Evolutionary conservation across 2,888 invertebrate species (phyloP).

Genomic region (Apamea anceps): DNA sequence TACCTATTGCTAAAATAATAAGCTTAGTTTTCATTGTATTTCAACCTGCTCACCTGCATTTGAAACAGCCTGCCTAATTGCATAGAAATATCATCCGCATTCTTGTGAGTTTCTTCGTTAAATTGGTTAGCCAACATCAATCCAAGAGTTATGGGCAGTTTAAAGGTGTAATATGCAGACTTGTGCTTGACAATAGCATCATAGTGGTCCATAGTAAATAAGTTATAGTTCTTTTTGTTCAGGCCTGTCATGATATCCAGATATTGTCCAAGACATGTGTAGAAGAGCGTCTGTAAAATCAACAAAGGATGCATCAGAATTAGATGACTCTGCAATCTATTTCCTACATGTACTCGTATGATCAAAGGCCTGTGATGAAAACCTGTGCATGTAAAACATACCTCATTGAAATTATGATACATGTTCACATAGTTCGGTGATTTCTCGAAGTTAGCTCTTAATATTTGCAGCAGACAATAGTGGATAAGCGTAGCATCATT

Average conservation of each 20-base stretch:
- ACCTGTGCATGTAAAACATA: not conserved
- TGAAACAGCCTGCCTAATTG: conserved; percentile 98
- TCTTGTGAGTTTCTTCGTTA: conserved; percentile 92
- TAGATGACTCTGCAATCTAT: not conserved
- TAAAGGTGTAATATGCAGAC: conserved; percentile 96
- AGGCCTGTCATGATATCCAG: conserved; percentile 92
- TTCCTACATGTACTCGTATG: not conserved
- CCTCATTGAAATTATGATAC: conserved; percentile 94
- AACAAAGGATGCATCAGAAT: not conserved
- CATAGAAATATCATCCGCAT: conserved; percentile 94
- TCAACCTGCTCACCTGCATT: conserved; percentile 92
- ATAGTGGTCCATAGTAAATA: conserved; percentile 95
- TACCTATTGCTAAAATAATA: not conserved
- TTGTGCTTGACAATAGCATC: conserved; percentile 95
- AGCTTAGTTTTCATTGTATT: not conserved
- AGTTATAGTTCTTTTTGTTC: conserved; percentile 72
- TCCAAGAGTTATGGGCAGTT: conserved; percentile 95
- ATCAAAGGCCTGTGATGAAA: not conserved
- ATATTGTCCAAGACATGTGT: conserved; percentile 94
- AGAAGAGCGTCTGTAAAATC: conserved; percentile 82
- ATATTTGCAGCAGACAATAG: conserved; percentile 92
- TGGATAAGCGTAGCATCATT: conserved; percentile 96
- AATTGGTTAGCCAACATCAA: conserved; percentile 94
- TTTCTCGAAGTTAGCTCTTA: conserved; percentile 93
- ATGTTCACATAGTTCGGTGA: conserved; percentile 93